Conservation (phyloP, 2,113 vertebrate genomes). For the Brachionichthys hirsutus region DNA sequence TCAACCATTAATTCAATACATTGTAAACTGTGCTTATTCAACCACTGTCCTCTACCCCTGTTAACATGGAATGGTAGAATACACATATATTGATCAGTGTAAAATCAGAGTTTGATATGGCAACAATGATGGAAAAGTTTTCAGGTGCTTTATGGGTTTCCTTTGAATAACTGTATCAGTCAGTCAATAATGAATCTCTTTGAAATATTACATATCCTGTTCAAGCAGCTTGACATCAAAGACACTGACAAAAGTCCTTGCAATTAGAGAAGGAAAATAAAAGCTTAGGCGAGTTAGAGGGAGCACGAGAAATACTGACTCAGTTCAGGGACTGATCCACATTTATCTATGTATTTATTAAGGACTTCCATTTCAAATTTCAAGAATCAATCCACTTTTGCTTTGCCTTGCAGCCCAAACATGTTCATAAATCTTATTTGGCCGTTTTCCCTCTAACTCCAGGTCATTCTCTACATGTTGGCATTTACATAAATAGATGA, state of each 20-base stretch:
- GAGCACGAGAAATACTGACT: constrained; percentile 46
- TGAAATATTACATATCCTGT: constrained; percentile 19
- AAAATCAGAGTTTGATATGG: constrained; percentile 34
- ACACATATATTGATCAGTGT: constrained; percentile 45
- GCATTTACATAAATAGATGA: too few relatives aligned
- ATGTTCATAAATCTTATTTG: too few relatives aligned
- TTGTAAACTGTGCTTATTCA: constrained; percentile 76
- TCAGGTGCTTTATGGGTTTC: constrained; percentile 26
- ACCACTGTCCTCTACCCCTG: constrained; percentile 41
- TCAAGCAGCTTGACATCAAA: constrained; percentile 16
- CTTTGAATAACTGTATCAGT: neutral
- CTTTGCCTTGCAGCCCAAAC: too few relatives aligned
- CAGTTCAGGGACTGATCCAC: too few relatives aligned
- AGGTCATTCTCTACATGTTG: too few relatives aligned
- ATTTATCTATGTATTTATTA: too few relatives aligned
- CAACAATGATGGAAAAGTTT: constrained; percentile 22
- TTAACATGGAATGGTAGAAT: constrained; percentile 39
- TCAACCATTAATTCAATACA: constrained; percentile 57
- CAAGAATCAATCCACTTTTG: too few relatives aligned
- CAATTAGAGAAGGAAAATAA: constrained; percentile 30
- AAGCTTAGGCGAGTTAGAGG: constrained; percentile 36
- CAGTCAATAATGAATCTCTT: neutral
- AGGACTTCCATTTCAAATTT: too few relatives aligned
- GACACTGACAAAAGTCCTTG: constrained; percentile 14
- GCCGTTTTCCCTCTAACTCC: too few relatives aligned